A percentile compares a stretch with the other conserved stretches of the same genome.
Evolutionary conservation across 2,888 invertebrate genomes (phyloP).

Genomic region (Anoncus sp.): DNA sequence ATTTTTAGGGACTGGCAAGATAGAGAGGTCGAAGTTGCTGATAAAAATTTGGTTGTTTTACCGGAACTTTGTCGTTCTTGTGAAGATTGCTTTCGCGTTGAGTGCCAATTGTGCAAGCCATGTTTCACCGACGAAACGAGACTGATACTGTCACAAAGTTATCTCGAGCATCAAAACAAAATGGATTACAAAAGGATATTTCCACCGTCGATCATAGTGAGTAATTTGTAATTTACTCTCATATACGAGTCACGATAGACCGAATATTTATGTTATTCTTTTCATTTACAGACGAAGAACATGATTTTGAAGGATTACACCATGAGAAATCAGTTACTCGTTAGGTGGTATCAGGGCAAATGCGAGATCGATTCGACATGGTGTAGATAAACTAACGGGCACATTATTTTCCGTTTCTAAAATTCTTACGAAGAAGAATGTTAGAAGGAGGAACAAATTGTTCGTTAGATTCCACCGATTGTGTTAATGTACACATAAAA

Average conservation of each 20-base stretch:
- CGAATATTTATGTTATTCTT: constrained; percentile 31
- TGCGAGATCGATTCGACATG: constrained; percentile 91
- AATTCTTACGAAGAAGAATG: too few relatives aligned
- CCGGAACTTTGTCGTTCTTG: constrained; percentile 87
- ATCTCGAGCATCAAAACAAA: constrained; percentile 91
- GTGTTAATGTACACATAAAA: too few relatives aligned
- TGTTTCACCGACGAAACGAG: constrained; percentile 88
- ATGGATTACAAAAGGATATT: constrained; percentile 92
- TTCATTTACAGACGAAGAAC: constrained; percentile 77
- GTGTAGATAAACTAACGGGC: constrained; percentile 85
- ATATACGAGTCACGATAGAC: constrained; percentile 51
- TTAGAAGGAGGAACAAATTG: too few relatives aligned
- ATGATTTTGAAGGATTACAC: constrained; percentile 85
- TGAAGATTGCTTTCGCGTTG: constrained; percentile 87
- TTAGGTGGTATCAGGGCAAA: constrained; percentile 95
- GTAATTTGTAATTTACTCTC: constrained; percentile 55
- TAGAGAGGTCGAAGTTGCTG: constrained; percentile 88
- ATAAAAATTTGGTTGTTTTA: constrained; percentile 92
- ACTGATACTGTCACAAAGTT: constrained; percentile 87
- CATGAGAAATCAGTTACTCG: constrained; percentile 89
- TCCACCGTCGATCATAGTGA: constrained; percentile 88
- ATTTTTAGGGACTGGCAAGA: constrained; percentile 78
- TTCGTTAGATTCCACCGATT: too few relatives aligned
- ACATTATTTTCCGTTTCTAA: too few relatives aligned
- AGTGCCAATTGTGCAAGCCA: constrained; percentile 91